Evolutionary conservation across 2,888 invertebrate genomes (phyloP), one percentile per base, ranked within the genome.

Genomic region (Protonemura montana): DNA sequence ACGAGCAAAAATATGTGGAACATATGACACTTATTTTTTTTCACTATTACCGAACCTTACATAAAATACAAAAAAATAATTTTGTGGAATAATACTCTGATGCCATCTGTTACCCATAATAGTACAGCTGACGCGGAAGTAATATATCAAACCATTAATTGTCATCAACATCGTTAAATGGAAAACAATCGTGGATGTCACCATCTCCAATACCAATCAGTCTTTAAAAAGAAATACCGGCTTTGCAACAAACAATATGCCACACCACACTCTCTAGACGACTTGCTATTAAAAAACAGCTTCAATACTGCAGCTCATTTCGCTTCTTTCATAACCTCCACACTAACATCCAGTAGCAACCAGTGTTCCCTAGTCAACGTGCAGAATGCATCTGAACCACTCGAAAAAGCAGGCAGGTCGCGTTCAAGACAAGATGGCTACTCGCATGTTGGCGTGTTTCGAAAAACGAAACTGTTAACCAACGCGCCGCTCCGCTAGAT

Each of bases 391-490:
- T 78, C 78, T 78, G 78, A 78, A 59, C 59, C 1, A 21, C 21
- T 25, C 13, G 27, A 78, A 78, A 28, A 21, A 10, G 35, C 10
- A 6, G 78, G 16, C 78, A 59, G 42, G 81, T n/a, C n/a, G 29
- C 10, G 21, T 29, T 59, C 77, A 13, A 27, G 26, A 35, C 83
- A 83, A 83, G 82, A 82, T 86, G 86, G 82, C 86, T 26, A 76
- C 84, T 83, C 83, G 83, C 86, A 86, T 86, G 86, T 82, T 86
- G 82, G 86, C 86, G 86, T 86, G 86, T 42, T 78, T 29, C n/a
- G 42, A 82, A 41, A 42, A 42, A 30, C 82, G 82, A 35, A 41
- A 35, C 29, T 29, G 41, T 26, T 82, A 82, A 26, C 28, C 26
- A 28, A 10, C n/a, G 59, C 59, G 59, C 59, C 5, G 35, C n/a